phyloP scores from a whole-genome alignment of 2,113 vertebrate genomes.

The Hydrochoerus hydrochaeris region DNA sequence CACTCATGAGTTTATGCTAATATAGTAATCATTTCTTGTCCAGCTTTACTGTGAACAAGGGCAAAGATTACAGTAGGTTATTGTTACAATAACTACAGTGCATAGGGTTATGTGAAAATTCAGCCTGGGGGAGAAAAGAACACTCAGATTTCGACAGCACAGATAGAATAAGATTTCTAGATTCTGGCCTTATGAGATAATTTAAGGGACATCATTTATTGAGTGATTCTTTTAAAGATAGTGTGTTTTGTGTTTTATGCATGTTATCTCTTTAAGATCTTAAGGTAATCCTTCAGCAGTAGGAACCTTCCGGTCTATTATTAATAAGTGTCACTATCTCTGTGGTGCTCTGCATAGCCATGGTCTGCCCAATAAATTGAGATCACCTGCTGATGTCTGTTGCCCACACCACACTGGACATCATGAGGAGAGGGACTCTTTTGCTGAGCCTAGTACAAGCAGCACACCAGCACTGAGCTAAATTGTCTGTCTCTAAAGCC shows the following conservation, averaged over 20 bases:
- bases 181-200: not conserved
- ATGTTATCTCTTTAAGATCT: not conserved
- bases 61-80: not conserved
- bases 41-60: slow-evolving; percentile 1
- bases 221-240: not conserved
- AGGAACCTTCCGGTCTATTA: not conserved
- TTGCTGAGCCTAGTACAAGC: not conserved
- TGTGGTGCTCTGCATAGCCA: not conserved
- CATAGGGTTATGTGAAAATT: not conserved
- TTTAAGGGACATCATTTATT: not conserved
- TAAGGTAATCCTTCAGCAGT: not conserved
- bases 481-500: not conserved
- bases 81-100: not conserved
- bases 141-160: not conserved
- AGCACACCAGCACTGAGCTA: not conserved
- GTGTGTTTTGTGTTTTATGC: not conserved
- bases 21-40: not conserved
- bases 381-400: not conserved
- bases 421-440: not conserved
- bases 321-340: not conserved
- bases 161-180: not conserved
- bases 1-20: not conserved
- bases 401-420: not conserved
- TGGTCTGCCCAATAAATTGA: not conserved
- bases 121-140: not conserved